Evolutionary conservation across 2,113 vertebrate genomes (phyloP).

Genomic region (cattle (Bos taurus)): ARS-UCD2.0 NC_037336.1:102981501-102982000

Average conservation of each 20-base stretch:
- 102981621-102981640: rapidly evolving
- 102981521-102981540: rapidly evolving
- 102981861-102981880: neutral
- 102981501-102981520: no score
- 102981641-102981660: rapidly evolving
- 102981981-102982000: rapidly evolving
- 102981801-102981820: neutral
- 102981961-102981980: neutral
- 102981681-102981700: rapidly evolving
- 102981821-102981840: neutral
- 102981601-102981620: rapidly evolving
- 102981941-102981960: neutral
- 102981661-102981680: rapidly evolving
- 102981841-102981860: neutral
- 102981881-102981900: neutral
- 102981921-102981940: neutral
- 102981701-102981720: rapidly evolving
- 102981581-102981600: rapidly evolving
- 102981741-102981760: rapidly evolving
- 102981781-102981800: neutral
- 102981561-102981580: neutral
- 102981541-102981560: rapidly evolving
- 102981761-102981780: neutral
- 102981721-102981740: no score
- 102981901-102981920: neutral